Conservation (phyloP, 2,888 invertebrate genomes). For the Incurvaria masculella region DNA sequence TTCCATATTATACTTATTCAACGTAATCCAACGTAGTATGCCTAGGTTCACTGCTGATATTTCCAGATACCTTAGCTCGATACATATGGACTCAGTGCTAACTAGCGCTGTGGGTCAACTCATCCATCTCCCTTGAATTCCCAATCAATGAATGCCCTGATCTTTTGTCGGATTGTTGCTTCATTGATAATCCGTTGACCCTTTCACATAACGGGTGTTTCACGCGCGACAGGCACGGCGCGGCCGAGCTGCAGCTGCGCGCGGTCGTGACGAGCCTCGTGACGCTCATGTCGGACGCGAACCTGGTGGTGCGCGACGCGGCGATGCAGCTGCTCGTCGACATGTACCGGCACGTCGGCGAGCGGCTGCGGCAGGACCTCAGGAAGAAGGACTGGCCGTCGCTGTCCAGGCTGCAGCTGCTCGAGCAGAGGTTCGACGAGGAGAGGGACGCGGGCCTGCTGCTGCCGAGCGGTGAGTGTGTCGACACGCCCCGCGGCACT, state of each 20-base stretch:
- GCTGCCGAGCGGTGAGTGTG: conserved; percentile 63
- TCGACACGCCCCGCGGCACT: too few species aligned
- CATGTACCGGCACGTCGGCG: conserved; percentile 91
- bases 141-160: too few species aligned
- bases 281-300: conserved; percentile 83
- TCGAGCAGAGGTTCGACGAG: conserved; percentile 87
- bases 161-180: too few species aligned
- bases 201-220: too few species aligned
- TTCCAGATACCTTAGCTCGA: too few species aligned
- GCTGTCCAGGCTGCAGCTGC: conserved; percentile 63
- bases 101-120: too few species aligned
- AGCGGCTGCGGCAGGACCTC: conserved; percentile 78
- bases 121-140: too few species aligned
- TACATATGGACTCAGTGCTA: too few species aligned
- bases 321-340: conserved; percentile 84
- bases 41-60: too few species aligned
- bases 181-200: too few species aligned
- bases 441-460: conserved; percentile 75
- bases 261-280: conserved; percentile 81
- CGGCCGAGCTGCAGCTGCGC: conserved; percentile 75
- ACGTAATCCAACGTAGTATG: too few species aligned
- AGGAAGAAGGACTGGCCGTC: conserved; percentile 77
- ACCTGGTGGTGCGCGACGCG: conserved; percentile 81
- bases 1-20: too few species aligned
- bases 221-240: conserved; percentile 92